phyloP scores from a whole-genome alignment of 2,797 vertebrate genomes.

The Crocodylus rhombifer region DNA sequence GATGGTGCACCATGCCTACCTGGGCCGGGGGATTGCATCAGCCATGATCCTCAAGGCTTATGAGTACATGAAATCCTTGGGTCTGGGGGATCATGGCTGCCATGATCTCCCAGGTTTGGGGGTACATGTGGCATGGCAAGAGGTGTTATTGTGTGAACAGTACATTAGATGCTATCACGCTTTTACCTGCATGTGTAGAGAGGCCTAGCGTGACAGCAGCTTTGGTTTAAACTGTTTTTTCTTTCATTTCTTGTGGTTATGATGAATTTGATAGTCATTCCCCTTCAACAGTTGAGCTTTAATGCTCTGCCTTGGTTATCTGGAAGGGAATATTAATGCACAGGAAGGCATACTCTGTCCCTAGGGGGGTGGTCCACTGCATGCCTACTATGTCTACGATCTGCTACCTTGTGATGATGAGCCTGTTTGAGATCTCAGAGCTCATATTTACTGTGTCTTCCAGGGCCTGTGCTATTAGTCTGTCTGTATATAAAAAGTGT shows the following conservation, averaged over 20 bases:
- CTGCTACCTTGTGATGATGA: constrained; percentile 21
- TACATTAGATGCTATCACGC: too few species aligned
- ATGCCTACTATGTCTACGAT: constrained; percentile 6
- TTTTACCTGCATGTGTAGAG: too few species aligned
- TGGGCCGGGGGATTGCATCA: too few species aligned
- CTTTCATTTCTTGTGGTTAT: background rate
- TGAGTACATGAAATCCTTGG: too few species aligned
- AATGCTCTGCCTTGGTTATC: constrained; percentile 5
- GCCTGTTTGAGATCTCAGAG: background rate
- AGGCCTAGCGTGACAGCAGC: too few species aligned
- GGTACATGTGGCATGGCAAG: too few species aligned
- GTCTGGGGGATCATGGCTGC: too few species aligned
- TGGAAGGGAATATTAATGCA: constrained; percentile 14
- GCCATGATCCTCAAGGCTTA: too few species aligned
- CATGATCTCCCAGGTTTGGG: too few species aligned
- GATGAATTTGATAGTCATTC: background rate
- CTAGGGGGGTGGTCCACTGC: constrained; percentile 4
- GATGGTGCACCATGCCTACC: too few species aligned
- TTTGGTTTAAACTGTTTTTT: too few species aligned
- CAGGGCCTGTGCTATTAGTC: background rate
- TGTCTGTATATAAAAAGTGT: background rate
- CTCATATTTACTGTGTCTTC: background rate
- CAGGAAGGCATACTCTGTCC: background rate
- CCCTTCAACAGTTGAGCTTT: constrained; percentile 24
- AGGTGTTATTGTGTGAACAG: too few species aligned